Evolutionary conservation across 2,797 vertebrate genomes (phyloP).

Genomic region (Alfaro cultratus): DNA sequence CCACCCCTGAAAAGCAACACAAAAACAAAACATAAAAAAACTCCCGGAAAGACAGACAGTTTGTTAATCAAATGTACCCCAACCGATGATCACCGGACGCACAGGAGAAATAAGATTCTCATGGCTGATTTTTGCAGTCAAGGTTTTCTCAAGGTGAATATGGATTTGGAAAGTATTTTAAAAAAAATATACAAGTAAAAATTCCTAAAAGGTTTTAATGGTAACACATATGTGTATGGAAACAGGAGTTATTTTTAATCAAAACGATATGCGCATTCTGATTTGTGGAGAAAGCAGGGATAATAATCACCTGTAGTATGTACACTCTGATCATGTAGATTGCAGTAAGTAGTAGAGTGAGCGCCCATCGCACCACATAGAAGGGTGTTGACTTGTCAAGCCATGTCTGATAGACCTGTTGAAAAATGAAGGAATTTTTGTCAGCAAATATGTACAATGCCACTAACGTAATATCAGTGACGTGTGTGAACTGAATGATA

Average conservation of each 20-base stretch:
- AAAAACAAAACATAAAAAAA: slow-evolving; percentile 9
- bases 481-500: background rate
- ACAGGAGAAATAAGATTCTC: background rate
- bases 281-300: background rate
- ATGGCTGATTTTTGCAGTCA: background rate
- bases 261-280: background rate
- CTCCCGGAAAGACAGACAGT: background rate
- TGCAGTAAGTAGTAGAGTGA: slow-evolving; percentile 89
- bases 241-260: background rate
- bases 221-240: background rate
- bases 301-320: slow-evolving; percentile 90
- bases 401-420: slow-evolving; percentile 97
- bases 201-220: background rate
- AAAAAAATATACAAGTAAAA: background rate
- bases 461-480: background rate
- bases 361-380: slow-evolving; percentile 89
- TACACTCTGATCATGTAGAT: slow-evolving; percentile 99
- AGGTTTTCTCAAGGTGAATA: background rate
- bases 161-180: background rate
- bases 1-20: slow-evolving; percentile 88
- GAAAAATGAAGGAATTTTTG: slow-evolving; percentile 22
- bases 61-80: background rate
- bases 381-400: slow-evolving; percentile 98
- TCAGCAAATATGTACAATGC: slow-evolving; percentile 3
- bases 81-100: background rate